Evolutionary conservation across 2,113 vertebrate species (phyloP).

Genomic region (Okapia johnstoni): DNA sequence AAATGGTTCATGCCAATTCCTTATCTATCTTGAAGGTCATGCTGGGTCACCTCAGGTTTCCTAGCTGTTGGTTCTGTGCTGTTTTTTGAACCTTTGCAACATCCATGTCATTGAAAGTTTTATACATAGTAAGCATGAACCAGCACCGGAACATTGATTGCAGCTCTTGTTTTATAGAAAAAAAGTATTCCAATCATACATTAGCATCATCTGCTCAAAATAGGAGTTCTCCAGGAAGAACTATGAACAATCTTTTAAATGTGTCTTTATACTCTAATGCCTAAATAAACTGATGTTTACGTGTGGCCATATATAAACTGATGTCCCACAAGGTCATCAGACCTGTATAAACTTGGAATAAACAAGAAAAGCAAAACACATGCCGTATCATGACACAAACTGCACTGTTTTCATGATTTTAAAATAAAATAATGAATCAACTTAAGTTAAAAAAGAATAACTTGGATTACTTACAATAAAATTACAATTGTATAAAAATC

Average conservation of each 20-base stretch:
- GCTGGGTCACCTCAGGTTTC: not conserved
- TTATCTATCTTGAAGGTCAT: not conserved
- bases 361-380: not conserved
- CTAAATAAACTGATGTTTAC: not conserved
- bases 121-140: not conserved
- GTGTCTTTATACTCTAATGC: not conserved
- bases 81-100: not conserved
- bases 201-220: not conserved
- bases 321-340: not conserved
- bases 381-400: not conserved
- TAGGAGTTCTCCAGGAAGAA: not conserved
- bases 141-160: not conserved
- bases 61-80: not conserved
- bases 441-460: not conserved
- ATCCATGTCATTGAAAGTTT: not conserved
- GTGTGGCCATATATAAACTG: not conserved
- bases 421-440: not conserved
- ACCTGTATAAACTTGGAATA: not conserved
- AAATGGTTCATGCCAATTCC: not conserved
- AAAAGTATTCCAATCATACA: not conserved
- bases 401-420: not conserved
- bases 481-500: not conserved
- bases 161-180: not conserved
- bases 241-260: not conserved
- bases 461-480: not conserved